Percentiles rank a stretch among this genome's conserved stretches.
These are phyloP conservation scores for Drosophila paracracens DNA, from an alignment of 2,888 invertebrate species.

Conservation along the genomic window DNA sequence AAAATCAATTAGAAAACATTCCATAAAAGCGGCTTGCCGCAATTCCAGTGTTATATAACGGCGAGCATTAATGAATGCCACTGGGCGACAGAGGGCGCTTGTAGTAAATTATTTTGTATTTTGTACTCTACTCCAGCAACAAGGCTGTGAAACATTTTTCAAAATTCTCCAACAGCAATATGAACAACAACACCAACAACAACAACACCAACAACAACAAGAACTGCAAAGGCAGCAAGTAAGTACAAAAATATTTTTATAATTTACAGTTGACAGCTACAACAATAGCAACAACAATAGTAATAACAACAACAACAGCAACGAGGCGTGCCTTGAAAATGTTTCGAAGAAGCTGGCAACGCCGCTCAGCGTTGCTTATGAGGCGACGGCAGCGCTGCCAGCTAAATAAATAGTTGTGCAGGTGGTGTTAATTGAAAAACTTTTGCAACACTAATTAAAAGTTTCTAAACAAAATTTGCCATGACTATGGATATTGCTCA, in stretches of 20 bases:
- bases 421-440: slow-evolving; percentile 84
- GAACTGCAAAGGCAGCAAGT: slow-evolving; percentile 16
- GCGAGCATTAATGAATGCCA: slow-evolving; percentile 38
- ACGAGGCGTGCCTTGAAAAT: slow-evolving; percentile 33
- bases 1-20: slow-evolving; percentile 73
- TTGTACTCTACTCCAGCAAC: slow-evolving; percentile 15
- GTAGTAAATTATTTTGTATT: slow-evolving; percentile 58
- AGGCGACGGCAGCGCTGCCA: slow-evolving; percentile 44
- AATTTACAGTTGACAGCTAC: slow-evolving; percentile 79
- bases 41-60: slow-evolving; percentile 34
- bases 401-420: slow-evolving; percentile 83
- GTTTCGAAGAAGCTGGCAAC: slow-evolving; percentile 62
- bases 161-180: slow-evolving; percentile 24
- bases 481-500: slow-evolving; percentile 61
- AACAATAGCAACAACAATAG: slow-evolving; percentile 40
- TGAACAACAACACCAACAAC: slow-evolving; percentile 23
- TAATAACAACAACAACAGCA: neutral
- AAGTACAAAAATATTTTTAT: slow-evolving; percentile 71
- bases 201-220: slow-evolving; percentile 29
- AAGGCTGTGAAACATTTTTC: slow-evolving; percentile 40
- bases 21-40: slow-evolving; percentile 66
- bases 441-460: slow-evolving; percentile 84
- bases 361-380: slow-evolving; percentile 13
- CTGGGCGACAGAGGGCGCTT: slow-evolving; percentile 34
- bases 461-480: slow-evolving; percentile 81